Evolutionary conservation across 2,113 vertebrate genomes (phyloP).

Genomic region (Mixornis gularis): DNA sequence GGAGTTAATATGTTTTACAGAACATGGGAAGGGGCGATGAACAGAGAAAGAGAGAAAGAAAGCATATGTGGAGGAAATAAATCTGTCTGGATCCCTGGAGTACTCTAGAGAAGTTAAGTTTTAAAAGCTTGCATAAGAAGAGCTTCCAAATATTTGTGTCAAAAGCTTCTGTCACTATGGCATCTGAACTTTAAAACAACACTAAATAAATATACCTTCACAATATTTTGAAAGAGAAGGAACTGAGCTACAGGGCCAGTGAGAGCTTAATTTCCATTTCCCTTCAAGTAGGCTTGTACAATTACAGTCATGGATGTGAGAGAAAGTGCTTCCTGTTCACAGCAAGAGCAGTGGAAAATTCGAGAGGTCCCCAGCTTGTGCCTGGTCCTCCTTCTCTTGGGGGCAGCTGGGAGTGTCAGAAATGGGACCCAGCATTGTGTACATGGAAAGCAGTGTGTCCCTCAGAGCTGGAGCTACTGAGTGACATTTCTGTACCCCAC

Average conservation of each 20-base stretch:
- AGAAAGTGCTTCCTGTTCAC: background rate
- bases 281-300: background rate
- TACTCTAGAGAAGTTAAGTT: conserved; percentile 12
- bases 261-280: background rate
- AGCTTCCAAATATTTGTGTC: conserved; percentile 1
- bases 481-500: background rate
- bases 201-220: background rate
- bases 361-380: background rate
- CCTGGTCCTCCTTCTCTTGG: background rate
- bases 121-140: background rate
- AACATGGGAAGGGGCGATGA: background rate
- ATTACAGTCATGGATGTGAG: background rate
- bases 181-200: background rate
- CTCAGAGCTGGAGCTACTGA: background rate
- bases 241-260: background rate
- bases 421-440: background rate
- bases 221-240: background rate
- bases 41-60: conserved; percentile 2
- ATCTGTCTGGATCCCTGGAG: conserved; percentile 30
- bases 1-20: conserved; percentile 44
- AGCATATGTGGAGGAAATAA: conserved; percentile 45
- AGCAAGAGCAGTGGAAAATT: background rate
- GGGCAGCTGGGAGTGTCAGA: background rate
- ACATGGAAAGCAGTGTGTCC: background rate
- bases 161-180: background rate